Evolutionary conservation across 1,140 invertebrate species (phyloP), one percentile per base, ranked within the genome.

Genomic region (Diabrotica virgifera): DNA sequence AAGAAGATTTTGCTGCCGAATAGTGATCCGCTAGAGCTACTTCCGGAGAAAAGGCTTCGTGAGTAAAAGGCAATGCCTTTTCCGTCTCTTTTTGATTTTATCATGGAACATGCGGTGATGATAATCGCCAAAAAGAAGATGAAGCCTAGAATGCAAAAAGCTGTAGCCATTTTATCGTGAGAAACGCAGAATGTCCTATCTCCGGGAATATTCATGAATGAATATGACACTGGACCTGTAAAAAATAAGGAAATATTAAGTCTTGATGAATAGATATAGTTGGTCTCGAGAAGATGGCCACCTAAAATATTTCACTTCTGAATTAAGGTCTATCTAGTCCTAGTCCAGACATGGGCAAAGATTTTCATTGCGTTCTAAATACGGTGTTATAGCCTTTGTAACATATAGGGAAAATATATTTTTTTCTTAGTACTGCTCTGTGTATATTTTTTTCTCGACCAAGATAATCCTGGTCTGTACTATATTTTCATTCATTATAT

Each of bases 171-270:
- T 80, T 87, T 88, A 4, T 88, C 86, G 5, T 87, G 84, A 24
- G 87, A 89, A 58, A 90, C 77, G 69, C 89, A 90, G n/a, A 90
- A 84, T n/a, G 85, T 83, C 65, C 82, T 82, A 67, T 86, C 85
- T 38, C 84, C 83, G 0, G 83, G 82, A 38, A 83, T 74, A 37
- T 74, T 71, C 51, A 70, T 68, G 52, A 77, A 78, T 24, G 74
- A 66, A 12, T 68, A 71, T 0, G 61, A 70, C 35, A 68, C 56
- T 35, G 70, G 65, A 56, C 71, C 73, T 79, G 65, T 59, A 72
- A 75, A 50, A 56, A 36, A 46, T 54, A 12, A 10, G 46, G 1
- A 2, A 10, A 12, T 51, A 5, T 11, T 51, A 12, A 12, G 46
- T 24, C 4, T 24, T 24, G 24, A 24, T 4, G 4, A 24, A 24